Percentiles rank a stretch among this genome's conserved stretches.
These are phyloP conservation scores for Amazonetta brasiliensis DNA, from an alignment of 2,797 vertebrate genomes.

Conservation along the genomic window DNA sequence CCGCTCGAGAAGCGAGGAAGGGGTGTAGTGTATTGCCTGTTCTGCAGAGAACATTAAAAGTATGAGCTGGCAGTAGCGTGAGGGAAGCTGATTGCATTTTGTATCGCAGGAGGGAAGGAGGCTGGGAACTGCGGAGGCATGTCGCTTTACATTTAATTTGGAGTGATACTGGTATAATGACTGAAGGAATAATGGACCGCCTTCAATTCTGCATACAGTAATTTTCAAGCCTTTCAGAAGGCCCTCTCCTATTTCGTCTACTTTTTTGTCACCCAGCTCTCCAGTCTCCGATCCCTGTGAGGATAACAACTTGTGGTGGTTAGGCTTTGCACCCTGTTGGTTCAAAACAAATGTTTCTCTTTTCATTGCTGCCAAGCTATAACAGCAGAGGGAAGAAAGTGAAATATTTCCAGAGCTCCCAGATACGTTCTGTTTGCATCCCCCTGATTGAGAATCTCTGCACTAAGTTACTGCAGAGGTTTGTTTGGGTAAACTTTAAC, in stretches of 20 bases:
- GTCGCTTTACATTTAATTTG: not conserved
- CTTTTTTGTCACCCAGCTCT: not conserved
- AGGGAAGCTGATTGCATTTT: not conserved
- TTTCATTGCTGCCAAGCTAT: not conserved
- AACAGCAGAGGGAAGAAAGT: not conserved
- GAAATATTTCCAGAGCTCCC: not conserved
- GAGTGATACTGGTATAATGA: not conserved
- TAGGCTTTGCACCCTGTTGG: not conserved
- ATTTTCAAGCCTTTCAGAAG: constrained; percentile 1
- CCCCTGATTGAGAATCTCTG: not conserved
- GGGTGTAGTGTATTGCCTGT: not conserved
- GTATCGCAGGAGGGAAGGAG: not conserved
- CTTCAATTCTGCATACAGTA: not conserved
- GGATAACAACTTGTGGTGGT: not conserved
- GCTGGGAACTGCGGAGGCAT: not conserved
- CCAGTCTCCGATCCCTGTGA: not conserved
- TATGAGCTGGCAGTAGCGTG: not conserved
- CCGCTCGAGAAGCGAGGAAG: not conserved
- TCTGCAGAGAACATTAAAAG: not conserved
- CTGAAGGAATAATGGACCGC: not conserved
- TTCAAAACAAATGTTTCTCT: not conserved
- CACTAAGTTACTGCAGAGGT: not conserved
- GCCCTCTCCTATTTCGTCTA: not conserved
- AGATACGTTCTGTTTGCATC: not conserved
- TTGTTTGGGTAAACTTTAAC: not conserved